Conservation (phyloP, 1,140 invertebrate genomes). For the Eubasilissa regina region DNA sequence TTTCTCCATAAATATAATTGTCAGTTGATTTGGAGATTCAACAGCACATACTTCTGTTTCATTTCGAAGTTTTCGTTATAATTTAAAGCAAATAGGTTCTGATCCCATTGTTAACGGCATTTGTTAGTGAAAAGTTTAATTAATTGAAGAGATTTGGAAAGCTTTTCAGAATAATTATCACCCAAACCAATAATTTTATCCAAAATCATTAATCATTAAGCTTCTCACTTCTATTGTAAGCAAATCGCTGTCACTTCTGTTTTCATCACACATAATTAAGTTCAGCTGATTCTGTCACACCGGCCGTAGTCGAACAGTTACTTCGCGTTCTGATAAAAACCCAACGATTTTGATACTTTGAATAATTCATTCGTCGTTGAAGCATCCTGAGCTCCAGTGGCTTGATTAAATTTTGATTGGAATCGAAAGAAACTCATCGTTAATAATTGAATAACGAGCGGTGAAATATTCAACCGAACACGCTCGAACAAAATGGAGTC, state of each 20-base stretch:
- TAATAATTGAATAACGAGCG: slow-evolving; percentile 51
- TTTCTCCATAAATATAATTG: too few relatives aligned
- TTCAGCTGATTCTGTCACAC: neutral
- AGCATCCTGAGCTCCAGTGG: slow-evolving; percentile 40
- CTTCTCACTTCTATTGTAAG: slow-evolving; percentile 4
- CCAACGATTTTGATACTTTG: neutral
- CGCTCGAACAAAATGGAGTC: slow-evolving; percentile 26
- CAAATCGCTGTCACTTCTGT: slow-evolving; percentile 18
- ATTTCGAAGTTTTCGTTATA: neutral
- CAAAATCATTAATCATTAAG: neutral
- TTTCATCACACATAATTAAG: neutral
- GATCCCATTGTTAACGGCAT: slow-evolving; percentile 13
- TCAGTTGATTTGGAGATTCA: too few relatives aligned
- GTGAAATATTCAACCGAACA: slow-evolving; percentile 47
- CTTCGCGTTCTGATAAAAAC: slow-evolving; percentile 2
- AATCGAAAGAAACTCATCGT: slow-evolving; percentile 49
- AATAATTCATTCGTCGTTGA: slow-evolving; percentile 30
- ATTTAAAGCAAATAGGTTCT: neutral
- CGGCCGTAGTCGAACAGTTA: neutral
- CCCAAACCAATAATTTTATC: slow-evolving; percentile 4
- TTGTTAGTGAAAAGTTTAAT: slow-evolving; percentile 1
- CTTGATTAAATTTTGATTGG: slow-evolving; percentile 56
- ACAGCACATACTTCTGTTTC: neutral
- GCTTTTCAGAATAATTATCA: neutral
- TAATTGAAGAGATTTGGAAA: slow-evolving; percentile 5